Percentiles rank a stretch among this genome's conserved stretches.
These are phyloP conservation scores for Calycopis cecrops DNA, from an alignment of 1,140 invertebrate genomes.

Conservation along the genomic window DNA sequence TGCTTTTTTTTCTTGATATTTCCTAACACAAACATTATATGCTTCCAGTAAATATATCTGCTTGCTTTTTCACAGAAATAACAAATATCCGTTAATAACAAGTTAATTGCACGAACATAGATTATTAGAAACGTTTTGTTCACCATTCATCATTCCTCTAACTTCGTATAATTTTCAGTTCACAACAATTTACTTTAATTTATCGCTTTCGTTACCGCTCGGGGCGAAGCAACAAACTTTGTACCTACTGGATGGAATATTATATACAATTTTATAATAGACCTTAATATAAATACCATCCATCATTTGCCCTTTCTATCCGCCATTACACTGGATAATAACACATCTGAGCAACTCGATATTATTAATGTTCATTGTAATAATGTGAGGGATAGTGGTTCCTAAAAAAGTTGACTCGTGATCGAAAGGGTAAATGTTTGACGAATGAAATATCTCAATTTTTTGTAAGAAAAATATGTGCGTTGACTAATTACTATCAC, in stretches of 20 bases:
- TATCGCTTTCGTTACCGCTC: constrained; percentile 30
- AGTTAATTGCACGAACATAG: constrained; percentile 36
- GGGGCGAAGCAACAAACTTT: constrained; percentile 21
- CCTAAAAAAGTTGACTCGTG: too few species aligned
- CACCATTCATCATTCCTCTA: constrained; percentile 37
- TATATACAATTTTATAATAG: constrained; percentile 4
- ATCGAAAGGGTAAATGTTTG: too few species aligned
- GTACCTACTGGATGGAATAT: constrained; percentile 1
- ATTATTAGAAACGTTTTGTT: constrained; percentile 30
- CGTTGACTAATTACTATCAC: too few species aligned
- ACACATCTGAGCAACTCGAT: background rate
- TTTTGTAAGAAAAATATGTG: too few species aligned
- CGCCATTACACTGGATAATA: background rate
- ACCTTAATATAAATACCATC: constrained; percentile 1
- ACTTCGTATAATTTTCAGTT: constrained; percentile 43
- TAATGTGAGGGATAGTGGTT: too few species aligned
- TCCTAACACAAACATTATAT: background rate
- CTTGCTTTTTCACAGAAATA: constrained; percentile 1
- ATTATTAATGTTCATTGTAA: background rate
- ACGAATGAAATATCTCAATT: too few species aligned
- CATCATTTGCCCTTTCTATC: background rate
- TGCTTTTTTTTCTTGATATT: background rate
- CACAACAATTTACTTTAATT: constrained; percentile 45
- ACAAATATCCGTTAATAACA: constrained; percentile 30
- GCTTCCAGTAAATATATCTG: too few species aligned